Evolutionary conservation across 2,888 invertebrate genomes (phyloP).

Genomic region (Orthosia cruda): DNA sequence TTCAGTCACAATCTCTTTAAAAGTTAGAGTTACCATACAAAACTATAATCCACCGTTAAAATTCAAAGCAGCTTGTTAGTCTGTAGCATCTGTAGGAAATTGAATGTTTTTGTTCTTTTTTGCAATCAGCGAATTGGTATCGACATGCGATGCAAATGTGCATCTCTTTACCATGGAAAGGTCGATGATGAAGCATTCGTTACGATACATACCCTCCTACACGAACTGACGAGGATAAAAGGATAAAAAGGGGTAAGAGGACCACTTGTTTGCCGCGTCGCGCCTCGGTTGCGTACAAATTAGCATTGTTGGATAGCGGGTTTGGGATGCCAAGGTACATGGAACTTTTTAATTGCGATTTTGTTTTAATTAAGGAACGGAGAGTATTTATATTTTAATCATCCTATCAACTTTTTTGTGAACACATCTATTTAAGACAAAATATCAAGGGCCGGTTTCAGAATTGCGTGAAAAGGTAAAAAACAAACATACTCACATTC

Average conservation of each 20-base stretch:
- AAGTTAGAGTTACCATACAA: background rate
- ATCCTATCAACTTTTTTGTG: background rate
- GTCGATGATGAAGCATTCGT: conserved; percentile 3
- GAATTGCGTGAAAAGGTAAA: too few species aligned
- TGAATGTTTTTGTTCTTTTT: conserved; percentile 24
- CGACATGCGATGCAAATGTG: conserved; percentile 16
- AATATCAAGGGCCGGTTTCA: too few species aligned
- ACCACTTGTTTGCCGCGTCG: background rate
- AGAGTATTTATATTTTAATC: background rate
- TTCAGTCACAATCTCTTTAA: background rate
- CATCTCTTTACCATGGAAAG: conserved; percentile 28
- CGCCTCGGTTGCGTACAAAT: background rate
- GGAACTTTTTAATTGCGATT: background rate
- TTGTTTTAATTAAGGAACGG: background rate
- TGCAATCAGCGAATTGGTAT: conserved; percentile 46
- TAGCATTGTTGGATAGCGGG: background rate
- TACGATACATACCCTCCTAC: conserved; percentile 1
- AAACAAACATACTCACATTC: too few species aligned
- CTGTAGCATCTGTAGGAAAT: background rate
- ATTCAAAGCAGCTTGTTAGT: conserved; percentile 35
- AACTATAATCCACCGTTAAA: too few species aligned
- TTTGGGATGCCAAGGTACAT: background rate
- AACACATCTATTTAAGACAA: background rate
- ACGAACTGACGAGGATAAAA: background rate
- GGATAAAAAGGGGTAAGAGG: background rate